Conservation (phyloP, 2,888 invertebrate genomes). For the Thecocarcelia acutangulata region DNA sequence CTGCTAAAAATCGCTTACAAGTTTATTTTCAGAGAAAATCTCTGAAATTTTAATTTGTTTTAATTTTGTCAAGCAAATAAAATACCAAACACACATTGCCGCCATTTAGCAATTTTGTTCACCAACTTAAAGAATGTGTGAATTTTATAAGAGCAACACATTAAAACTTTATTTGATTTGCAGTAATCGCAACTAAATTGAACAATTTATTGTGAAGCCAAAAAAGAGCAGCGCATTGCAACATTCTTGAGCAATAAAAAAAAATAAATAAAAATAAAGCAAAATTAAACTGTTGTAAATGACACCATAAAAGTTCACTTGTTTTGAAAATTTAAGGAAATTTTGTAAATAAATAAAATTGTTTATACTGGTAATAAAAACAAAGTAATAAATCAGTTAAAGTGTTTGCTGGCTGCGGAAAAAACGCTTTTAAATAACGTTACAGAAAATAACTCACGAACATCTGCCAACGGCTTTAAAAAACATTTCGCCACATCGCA, state of each 20-base stretch:
- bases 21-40: background rate
- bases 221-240: constrained; percentile 37
- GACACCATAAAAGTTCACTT: constrained; percentile 48
- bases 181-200: constrained; percentile 35
- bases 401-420: background rate
- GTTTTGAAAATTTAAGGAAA: constrained; percentile 61
- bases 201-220: constrained; percentile 24
- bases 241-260: constrained; percentile 2
- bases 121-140: constrained; percentile 26
- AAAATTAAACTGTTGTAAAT: constrained; percentile 25
- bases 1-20: background rate
- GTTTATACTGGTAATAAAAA: background rate
- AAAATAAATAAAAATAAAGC: no score
- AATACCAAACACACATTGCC: constrained; percentile 14
- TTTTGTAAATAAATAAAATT: constrained; percentile 15
- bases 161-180: constrained; percentile 37
- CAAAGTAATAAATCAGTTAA: background rate
- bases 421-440: background rate
- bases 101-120: background rate
- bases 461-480: constrained; percentile 10
- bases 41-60: no score
- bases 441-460: background rate
- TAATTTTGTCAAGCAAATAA: background rate
- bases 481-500: background rate
- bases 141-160: constrained; percentile 8